Percentiles rank a stretch among this genome's conserved stretches.
phyloP scores from a whole-genome alignment of 2,113 vertebrate genomes.

The Actenoides lindsayi region DNA sequence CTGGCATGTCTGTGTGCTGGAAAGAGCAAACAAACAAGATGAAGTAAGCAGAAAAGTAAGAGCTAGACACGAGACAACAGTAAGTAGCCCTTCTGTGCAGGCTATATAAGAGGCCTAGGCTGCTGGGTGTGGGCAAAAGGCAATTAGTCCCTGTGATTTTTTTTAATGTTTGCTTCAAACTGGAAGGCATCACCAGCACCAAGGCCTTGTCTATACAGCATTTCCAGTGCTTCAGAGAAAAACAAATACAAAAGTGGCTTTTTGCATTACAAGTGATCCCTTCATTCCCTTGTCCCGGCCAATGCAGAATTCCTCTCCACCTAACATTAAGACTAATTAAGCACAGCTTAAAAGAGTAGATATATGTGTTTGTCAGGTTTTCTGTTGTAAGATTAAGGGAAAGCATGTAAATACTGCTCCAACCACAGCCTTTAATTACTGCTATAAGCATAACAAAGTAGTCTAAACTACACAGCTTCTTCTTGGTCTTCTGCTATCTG shows the following conservation, averaged over 20 bases:
- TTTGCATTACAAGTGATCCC: background rate
- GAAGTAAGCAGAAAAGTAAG: slow-evolving; percentile 3
- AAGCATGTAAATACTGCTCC: background rate
- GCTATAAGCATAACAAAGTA: background rate
- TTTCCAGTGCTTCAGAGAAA: background rate
- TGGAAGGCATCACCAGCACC: background rate
- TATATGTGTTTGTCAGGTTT: background rate
- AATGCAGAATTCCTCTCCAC: background rate
- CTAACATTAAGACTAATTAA: background rate
- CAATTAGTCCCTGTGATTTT: background rate
- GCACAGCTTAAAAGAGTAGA: background rate
- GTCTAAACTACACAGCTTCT: background rate
- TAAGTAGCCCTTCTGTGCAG: background rate
- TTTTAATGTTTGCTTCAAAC: background rate
- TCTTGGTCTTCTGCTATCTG: background rate
- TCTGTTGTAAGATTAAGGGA: background rate
- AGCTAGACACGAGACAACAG: background rate
- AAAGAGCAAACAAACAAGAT: background rate
- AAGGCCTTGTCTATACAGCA: fast-evolving
- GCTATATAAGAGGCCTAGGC: fast-evolving
- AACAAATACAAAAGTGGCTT: background rate
- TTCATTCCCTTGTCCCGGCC: background rate
- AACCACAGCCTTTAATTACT: background rate
- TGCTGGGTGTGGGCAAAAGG: background rate
- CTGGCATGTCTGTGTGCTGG: slow-evolving; percentile 96